Base-by-base conservation (phyloP, 2,113 vertebrate species). In the Junco hyemalis region DNA sequence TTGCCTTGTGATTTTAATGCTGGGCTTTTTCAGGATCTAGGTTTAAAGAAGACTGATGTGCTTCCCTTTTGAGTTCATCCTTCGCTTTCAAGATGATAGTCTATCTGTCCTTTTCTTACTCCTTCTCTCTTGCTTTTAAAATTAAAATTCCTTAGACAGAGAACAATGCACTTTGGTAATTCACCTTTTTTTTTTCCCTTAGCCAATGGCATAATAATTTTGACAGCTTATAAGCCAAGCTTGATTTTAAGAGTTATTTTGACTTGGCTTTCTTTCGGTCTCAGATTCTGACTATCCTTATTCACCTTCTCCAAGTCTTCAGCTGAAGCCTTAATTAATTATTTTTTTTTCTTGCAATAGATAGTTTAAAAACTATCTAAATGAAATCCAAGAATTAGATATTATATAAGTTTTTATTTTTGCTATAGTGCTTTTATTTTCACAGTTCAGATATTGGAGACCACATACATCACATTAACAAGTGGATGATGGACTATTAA, bases 221-320 rank as follows among this genome's bases (percentile, higher is more conserved):
- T 91, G 81, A 94, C 48, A 94, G 61, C 5, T 94, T 31, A 64
- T 64, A 81, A 79, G 10, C 70, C 70, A 82, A 85, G 63, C 70
- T 51, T 85, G 73, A 69, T 60, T 91, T 91, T 87, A 87, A 65
- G 78, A 84, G 53, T 84, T 93, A 69, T 94, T 96, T 93, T 85
- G 85, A 69, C 53, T 79, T 87, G 78, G 70, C 45, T 93, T 42
- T 94, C 70, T 85, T 94, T 93, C 73, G 40, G 84, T 89, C 53
- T 85, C 73, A 65, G 65, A 48, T 87, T 87, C 81, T 94, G 70
- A 90, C 48, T 91, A 87, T 91, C 57, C 44, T 36, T 84, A 11
- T 68, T 95, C 48, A 89, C 70, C 53, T 90, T 94, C 70, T 89
- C 17, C 48, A 87, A 84, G 57, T 71, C 56, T 94, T 76, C 26